Base-by-base conservation (phyloP, 2,797 vertebrate genomes). In the Cheracebus regulus region DNA sequence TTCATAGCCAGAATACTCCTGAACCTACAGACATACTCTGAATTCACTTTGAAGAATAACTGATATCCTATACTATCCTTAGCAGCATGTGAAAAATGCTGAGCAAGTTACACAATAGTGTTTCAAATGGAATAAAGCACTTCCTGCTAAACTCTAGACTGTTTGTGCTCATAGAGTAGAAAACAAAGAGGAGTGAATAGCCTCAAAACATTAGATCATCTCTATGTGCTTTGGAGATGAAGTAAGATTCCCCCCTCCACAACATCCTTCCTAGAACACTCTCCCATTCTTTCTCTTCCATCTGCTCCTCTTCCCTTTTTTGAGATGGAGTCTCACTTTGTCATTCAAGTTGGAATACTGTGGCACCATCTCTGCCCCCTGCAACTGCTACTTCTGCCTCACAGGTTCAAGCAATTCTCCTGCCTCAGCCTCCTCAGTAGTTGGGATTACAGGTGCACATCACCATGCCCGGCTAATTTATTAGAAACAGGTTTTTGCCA, bases 21-120 rank as follows among this genome's bases (percentile, higher is more conserved):
- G 46, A 84, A n/a, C 28, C 22, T 28, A 52, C 33, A 58, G 57
- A 57, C 24, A 92, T 2, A 46, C 13, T 57, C 48, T 82, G 19
- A 92, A 50, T 5, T 61, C 61, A 88, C 44, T 39, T 22, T 67
- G 48, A 88, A 4, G 50, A 78, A 58, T 55, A 44, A 70, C 0
- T 1, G 2, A 73, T 14, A 5, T 24, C 9, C n/a, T 36, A 1
- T 12, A 14, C 2, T 39, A 58, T 80, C 79, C 91, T 39, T 7
- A 26, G 58, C 48, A 88, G 72, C 15, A 15, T 2, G 1, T 30
- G 22, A 90, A 76, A 73, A 22, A 41, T 4, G 2, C 24, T 7
- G 3, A 39, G 15, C 7, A 12, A 33, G 5, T 80, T 11, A 64
- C 39, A 52, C 36, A 10, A n/a, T 1, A 26, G 0, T 3, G 19